A percentile compares a stretch with the other conserved stretches of the same genome.
Evolutionary conservation across 1,140 invertebrate species (phyloP).

Genomic region (Augochlora pura): DNA sequence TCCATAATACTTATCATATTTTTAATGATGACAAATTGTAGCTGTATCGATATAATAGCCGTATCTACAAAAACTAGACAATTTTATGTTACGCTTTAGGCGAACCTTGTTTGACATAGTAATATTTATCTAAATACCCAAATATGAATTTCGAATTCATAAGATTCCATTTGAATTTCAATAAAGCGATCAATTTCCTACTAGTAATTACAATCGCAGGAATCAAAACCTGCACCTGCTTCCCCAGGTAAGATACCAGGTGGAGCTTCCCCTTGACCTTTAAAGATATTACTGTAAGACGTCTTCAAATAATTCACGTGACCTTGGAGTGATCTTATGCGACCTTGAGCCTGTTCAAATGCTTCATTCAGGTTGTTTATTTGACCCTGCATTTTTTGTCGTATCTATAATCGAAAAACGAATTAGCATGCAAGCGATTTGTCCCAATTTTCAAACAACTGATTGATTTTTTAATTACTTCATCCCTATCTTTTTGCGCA

Average conservation of each 20-base stretch:
- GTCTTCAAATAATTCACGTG: constrained; percentile 84
- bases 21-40: background rate
- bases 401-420: constrained; percentile 74
- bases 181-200: constrained; percentile 14
- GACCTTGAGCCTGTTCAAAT: constrained; percentile 84
- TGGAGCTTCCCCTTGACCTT: constrained; percentile 55
- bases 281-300: constrained; percentile 78
- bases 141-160: background rate
- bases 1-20: background rate
- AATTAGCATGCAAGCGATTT: background rate
- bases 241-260: constrained; percentile 54
- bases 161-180: constrained; percentile 11
- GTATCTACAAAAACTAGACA: constrained; percentile 3
- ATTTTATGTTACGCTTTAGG: constrained; percentile 2
- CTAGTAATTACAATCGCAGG: constrained; percentile 74
- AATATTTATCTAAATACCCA: background rate
- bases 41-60: background rate
- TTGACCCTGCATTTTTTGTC: constrained; percentile 85
- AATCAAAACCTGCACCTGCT: constrained; percentile 65
- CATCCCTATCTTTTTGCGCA: constrained; percentile 85
- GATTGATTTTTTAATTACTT: constrained; percentile 74
- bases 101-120: background rate
- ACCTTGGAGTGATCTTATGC: constrained; percentile 83
- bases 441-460: background rate
- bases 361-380: constrained; percentile 85